Evolutionary conservation across 2,797 vertebrate genomes (phyloP).

Genomic region (Psittacula echo): DNA sequence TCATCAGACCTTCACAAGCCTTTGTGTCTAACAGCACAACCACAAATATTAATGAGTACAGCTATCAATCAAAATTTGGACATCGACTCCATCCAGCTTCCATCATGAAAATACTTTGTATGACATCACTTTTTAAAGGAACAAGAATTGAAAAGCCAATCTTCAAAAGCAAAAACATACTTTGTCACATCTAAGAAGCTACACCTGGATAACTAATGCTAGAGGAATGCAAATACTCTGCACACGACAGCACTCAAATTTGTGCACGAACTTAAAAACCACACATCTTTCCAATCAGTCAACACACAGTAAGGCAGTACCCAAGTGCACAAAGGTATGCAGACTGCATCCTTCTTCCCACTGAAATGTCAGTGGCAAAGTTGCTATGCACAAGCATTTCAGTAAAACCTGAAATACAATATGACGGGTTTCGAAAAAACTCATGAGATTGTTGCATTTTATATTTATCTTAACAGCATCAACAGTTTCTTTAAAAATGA

Average conservation of each 20-base stretch:
- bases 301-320: background rate
- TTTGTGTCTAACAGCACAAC: background rate
- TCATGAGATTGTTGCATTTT: background rate
- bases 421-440: background rate
- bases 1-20: background rate
- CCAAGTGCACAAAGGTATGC: background rate
- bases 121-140: background rate
- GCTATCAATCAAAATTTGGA: background rate
- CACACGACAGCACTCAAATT: background rate
- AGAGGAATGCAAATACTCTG: background rate
- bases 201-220: background rate
- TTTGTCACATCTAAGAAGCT: background rate
- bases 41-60: background rate
- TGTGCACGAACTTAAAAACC: background rate
- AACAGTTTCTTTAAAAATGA: background rate
- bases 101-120: background rate
- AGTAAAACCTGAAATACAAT: background rate
- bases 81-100: background rate
- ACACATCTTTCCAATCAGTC: background rate
- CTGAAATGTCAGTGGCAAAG: background rate
- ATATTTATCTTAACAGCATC: background rate
- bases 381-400: background rate
- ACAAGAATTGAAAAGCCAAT: background rate
- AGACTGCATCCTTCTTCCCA: background rate
- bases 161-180: background rate